These are phyloP conservation scores for Erinaceus europaeus DNA, from an alignment of 2,113 vertebrate genomes.

Conservation along the genomic window DNA sequence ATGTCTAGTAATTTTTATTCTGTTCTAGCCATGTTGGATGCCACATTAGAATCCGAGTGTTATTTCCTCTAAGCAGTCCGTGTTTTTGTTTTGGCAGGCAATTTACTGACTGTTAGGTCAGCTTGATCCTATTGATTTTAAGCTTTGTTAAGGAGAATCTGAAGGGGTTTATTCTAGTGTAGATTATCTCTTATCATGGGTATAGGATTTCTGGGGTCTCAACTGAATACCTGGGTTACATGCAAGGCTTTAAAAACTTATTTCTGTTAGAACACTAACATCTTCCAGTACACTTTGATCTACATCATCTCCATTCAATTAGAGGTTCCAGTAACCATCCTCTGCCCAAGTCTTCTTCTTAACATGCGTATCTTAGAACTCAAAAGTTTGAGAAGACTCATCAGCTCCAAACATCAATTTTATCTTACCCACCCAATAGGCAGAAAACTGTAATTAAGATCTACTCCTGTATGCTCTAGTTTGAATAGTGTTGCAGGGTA, in stretches of 20 bases:
- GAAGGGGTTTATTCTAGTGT: neutral
- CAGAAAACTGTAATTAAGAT: neutral
- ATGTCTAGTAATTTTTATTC: neutral
- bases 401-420: too few relatives aligned
- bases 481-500: neutral
- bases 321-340: neutral
- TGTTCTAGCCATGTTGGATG: neutral
- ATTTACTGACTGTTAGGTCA: neutral
- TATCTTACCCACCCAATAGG: too few relatives aligned
- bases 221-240: neutral
- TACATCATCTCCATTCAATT: neutral
- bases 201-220: neutral
- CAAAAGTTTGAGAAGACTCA: neutral
- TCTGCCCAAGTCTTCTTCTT: neutral
- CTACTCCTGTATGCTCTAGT: neutral
- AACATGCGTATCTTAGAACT: neutral
- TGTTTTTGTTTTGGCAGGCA: neutral
- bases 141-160: neutral
- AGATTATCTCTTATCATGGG: neutral
- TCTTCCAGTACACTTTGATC: neutral
- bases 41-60: neutral
- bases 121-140: neutral
- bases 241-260: neutral
- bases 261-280: neutral
- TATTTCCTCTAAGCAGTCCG: neutral